phyloP scores from a whole-genome alignment of 2,888 invertebrate species.

The Thyatira batis region DNA sequence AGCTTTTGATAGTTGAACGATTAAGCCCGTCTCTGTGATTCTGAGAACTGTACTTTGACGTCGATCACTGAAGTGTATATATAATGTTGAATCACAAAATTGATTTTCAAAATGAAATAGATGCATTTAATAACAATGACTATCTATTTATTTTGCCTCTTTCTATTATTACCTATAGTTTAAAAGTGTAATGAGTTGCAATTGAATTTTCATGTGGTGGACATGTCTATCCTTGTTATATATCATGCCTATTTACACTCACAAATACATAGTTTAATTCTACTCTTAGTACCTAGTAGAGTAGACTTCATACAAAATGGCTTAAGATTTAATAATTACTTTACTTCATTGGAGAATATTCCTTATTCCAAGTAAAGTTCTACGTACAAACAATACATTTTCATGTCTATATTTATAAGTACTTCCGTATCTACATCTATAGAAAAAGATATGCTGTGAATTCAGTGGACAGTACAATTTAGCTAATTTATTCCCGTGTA shows the following conservation, averaged over 20 bases:
- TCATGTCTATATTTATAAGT: background rate
- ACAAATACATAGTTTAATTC: too few relatives aligned
- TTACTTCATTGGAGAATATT: too few relatives aligned
- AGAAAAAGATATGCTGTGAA: background rate
- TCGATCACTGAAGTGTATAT: background rate
- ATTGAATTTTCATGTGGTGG: too few relatives aligned
- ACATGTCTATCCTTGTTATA: too few relatives aligned
- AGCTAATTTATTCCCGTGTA: slow-evolving; percentile 65
- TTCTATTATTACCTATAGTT: too few relatives aligned
- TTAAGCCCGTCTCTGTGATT: slow-evolving; percentile 46
- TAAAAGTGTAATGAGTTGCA: too few relatives aligned
- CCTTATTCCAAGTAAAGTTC: too few relatives aligned
- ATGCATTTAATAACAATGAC: background rate
- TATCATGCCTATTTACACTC: too few relatives aligned
- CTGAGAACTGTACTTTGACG: slow-evolving; percentile 16
- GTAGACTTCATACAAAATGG: too few relatives aligned
- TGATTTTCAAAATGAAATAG: background rate
- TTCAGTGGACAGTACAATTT: slow-evolving; percentile 47
- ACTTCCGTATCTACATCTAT: slow-evolving; percentile 1
- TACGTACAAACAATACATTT: background rate
- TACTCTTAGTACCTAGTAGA: too few relatives aligned
- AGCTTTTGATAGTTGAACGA: slow-evolving; percentile 64
- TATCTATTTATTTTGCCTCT: too few relatives aligned
- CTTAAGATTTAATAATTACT: too few relatives aligned
- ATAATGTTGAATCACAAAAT: background rate